Evolutionary conservation across 2,797 vertebrate genomes (phyloP).

Genomic region (Tenualosa thibaudeaui): DNA sequence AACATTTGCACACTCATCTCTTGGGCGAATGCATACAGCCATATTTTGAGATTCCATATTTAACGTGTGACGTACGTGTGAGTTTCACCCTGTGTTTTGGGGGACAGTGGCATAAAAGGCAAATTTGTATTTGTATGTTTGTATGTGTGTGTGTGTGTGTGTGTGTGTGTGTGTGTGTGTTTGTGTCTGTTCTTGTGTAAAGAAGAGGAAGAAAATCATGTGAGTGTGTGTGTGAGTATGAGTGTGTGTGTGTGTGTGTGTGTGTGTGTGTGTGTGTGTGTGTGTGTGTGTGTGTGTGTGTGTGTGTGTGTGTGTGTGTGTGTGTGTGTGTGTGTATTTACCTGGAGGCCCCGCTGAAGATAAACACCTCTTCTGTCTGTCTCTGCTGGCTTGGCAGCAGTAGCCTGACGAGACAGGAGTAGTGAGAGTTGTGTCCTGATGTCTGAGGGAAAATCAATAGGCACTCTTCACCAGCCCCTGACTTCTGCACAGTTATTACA

Average conservation of each 20-base stretch:
- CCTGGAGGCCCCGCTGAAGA: background rate
- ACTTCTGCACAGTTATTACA: background rate
- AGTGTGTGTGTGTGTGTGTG: background rate
- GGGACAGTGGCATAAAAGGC: too few species aligned
- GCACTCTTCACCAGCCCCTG: background rate
- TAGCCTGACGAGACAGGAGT: background rate
- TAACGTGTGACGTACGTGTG: too few species aligned
- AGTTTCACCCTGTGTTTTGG: too few species aligned
- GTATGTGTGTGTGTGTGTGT: background rate
- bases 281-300: background rate
- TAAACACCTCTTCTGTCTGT: background rate
- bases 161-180: background rate
- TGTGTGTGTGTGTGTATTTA: background rate
- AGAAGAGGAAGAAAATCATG: background rate
- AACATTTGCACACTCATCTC: too few species aligned
- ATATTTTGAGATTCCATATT: too few species aligned
- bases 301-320: conserved; percentile 6
- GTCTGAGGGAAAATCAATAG: conserved; percentile 13
- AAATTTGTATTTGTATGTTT: background rate
- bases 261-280: background rate
- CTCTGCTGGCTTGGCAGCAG: background rate
- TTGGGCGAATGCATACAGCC: too few species aligned
- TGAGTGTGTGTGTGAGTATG: background rate
- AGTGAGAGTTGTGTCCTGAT: background rate
- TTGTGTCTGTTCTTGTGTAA: background rate